A percentile compares a stretch with the other conserved stretches of the same genome.
phyloP scores from a whole-genome alignment of 2,797 vertebrate genomes.

The Gymnoscopelus braueri region DNA sequence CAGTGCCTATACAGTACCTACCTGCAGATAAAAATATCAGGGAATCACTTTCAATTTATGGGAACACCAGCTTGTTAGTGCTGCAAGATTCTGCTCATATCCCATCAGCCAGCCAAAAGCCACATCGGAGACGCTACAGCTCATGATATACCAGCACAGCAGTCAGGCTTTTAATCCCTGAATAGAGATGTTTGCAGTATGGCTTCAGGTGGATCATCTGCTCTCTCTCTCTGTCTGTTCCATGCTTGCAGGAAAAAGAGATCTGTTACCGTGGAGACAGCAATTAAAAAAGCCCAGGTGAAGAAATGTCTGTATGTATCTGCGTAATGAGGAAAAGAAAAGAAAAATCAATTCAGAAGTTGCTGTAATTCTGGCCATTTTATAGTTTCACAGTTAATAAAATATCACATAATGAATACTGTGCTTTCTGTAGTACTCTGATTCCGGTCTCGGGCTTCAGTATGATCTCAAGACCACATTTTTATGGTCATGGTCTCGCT shows the following conservation, averaged over 20 bases:
- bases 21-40: conserved; percentile 22
- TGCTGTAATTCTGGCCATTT: background rate
- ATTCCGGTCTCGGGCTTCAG: no score
- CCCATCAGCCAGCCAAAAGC: conserved; percentile 5
- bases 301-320: conserved; percentile 33
- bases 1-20: conserved; percentile 3
- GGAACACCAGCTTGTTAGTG: conserved; percentile 12
- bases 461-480: no score
- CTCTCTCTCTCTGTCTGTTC: conserved; percentile 33
- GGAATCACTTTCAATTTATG: conserved; percentile 42
- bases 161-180: conserved; percentile 60
- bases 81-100: conserved; percentile 8
- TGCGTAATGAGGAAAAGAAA: conserved; percentile 55
- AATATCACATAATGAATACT: no score
- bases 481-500: no score
- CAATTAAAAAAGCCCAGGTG: conserved; percentile 59
- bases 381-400: conserved; percentile 3
- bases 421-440: no score
- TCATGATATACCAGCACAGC: conserved; percentile 20
- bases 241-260: conserved; percentile 57
- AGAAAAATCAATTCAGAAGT: background rate
- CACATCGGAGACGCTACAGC: conserved; percentile 35
- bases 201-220: conserved; percentile 62
- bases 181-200: conserved; percentile 61
- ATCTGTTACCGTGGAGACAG: conserved; percentile 74